Evolutionary conservation across 1,140 invertebrate species (phyloP).

Genomic region (Brachionus manjavacas): DNA sequence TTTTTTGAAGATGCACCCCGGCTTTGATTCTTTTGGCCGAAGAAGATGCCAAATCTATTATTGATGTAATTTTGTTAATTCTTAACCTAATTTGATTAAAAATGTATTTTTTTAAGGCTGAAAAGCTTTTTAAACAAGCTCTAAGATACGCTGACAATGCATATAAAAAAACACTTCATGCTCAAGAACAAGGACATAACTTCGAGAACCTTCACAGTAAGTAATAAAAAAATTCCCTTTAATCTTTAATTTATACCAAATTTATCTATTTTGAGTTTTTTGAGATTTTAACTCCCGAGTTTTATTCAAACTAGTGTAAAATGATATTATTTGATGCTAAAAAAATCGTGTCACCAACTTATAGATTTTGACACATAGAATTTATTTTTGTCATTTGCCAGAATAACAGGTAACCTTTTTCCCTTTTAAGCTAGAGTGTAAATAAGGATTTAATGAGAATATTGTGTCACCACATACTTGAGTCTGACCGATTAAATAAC

Average conservation of each 20-base stretch:
- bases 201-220: conserved; percentile 74
- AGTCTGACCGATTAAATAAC: too few species aligned
- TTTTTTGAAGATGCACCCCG: conserved; percentile 66
- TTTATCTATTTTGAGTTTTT: too few species aligned
- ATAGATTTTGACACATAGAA: too few species aligned
- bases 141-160: conserved; percentile 79
- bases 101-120: conserved; percentile 60
- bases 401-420: too few species aligned
- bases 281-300: too few species aligned
- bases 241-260: neutral
- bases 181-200: conserved; percentile 69
- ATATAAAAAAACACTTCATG: conserved; percentile 74
- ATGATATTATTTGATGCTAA: too few species aligned
- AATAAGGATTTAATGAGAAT: too few species aligned
- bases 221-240: conserved; percentile 43
- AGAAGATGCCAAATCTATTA: conserved; percentile 86
- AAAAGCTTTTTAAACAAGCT: conserved; percentile 79
- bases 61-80: conserved; percentile 60
- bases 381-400: too few species aligned
- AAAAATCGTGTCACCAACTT: too few species aligned
- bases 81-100: neutral
- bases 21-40: conserved; percentile 91
- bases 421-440: too few species aligned
- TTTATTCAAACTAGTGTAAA: too few species aligned
- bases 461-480: too few species aligned